Evolutionary conservation across 2,797 vertebrate species (phyloP).

Genomic region (Syndactyla subalaris): DNA sequence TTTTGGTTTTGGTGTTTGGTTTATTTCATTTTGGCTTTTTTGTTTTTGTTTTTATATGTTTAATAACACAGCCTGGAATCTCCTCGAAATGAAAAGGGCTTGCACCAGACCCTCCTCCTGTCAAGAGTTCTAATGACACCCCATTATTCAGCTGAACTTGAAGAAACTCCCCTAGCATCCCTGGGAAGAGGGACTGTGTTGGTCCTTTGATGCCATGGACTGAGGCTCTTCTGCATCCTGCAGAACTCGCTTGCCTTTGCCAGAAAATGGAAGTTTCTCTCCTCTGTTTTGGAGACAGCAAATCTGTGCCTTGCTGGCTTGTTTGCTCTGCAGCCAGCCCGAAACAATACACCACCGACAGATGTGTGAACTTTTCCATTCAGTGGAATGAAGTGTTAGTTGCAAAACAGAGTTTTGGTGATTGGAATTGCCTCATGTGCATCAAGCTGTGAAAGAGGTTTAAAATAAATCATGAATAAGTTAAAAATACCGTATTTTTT

Average conservation of each 20-base stretch:
- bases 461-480: constrained; percentile 24
- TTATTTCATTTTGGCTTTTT: neutral
- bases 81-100: neutral
- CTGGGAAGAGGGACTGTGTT: neutral
- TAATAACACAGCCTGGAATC: neutral
- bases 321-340: neutral
- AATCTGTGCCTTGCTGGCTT: neutral
- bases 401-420: neutral
- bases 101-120: neutral
- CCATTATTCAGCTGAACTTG: neutral
- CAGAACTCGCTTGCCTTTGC: neutral
- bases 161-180: neutral
- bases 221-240: neutral
- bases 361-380: constrained; percentile 29
- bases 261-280: neutral
- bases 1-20: neutral
- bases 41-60: neutral
- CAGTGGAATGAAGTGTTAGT: constrained; percentile 11
- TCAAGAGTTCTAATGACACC: neutral
- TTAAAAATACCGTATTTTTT: constrained; percentile 22
- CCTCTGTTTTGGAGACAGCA: neutral
- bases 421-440: constrained; percentile 27
- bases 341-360: neutral
- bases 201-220: fast-evolving
- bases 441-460: constrained; percentile 47